These are phyloP conservation scores for Megalopta genalis DNA, from an alignment of 1,140 invertebrate genomes.

Conservation along the genomic window DNA sequence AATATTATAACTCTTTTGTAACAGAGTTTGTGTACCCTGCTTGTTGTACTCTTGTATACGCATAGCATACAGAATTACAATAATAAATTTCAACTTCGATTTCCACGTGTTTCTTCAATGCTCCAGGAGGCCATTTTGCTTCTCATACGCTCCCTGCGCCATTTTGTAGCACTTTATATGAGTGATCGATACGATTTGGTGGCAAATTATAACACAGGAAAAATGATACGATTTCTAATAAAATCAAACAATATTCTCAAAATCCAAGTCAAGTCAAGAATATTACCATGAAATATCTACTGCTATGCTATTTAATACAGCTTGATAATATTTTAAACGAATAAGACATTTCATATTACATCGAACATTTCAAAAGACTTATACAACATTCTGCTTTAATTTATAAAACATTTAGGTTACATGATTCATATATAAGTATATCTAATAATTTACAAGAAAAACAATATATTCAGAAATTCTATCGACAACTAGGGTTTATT, in stretches of 20 bases:
- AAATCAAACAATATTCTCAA: not conserved
- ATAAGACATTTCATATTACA: not conserved
- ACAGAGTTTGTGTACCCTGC: no score
- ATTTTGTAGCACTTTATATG: slow-evolving; percentile 16
- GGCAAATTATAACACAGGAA: not conserved
- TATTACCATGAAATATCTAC: not conserved
- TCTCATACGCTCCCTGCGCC: slow-evolving; percentile 11
- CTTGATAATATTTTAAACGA: not conserved
- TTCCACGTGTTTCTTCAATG: slow-evolving; percentile 8
- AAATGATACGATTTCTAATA: not conserved
- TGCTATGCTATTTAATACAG: not conserved
- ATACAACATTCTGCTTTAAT: no score
- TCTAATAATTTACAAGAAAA: no score
- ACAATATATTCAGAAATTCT: no score
- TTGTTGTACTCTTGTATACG: no score
- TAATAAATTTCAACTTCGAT: not conserved
- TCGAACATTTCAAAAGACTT: not conserved
- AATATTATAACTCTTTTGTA: no score
- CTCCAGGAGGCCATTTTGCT: slow-evolving; percentile 13
- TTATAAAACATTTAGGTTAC: no score
- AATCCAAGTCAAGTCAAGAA: not conserved
- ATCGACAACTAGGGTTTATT: no score
- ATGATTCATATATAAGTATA: no score
- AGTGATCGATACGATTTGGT: slow-evolving; percentile 16
- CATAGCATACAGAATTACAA: not conserved